Evolutionary conservation across 2,888 invertebrate species (phyloP), one percentile per base, ranked within the genome.

Genomic region (Lasioglossum villosulum): DNA sequence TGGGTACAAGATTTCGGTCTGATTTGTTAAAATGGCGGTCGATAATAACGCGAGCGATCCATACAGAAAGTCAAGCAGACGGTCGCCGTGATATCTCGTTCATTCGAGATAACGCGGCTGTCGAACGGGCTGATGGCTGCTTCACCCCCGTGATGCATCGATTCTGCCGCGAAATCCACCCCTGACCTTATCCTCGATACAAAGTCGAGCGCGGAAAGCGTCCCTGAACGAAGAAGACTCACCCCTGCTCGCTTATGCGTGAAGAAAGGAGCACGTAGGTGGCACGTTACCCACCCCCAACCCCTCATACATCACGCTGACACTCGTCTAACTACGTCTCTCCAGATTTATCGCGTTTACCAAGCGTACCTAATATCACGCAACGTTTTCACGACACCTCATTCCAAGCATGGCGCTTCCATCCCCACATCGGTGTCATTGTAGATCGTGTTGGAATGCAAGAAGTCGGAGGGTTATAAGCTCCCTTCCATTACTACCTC

Each of bases 341-440:
- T 86, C 89, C 91, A 92, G 93, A 94, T 94, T 94, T 94, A 94
- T 94, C 93, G 93, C 90, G 92, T 93, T 94, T 93, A 92, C 92
- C 93, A 91, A 92, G 90, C 89, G 87, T 86, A 86, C 86, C 86
- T 90, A 92, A 93, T 93, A 93, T 93, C 91, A 91, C 88, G 89
- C 89, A 87, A 91, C 90, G 88, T 91, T 90, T 91, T 86, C 87
- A 79, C 83, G 80, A 80, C 66, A 83, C 88, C 74, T 80, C 75
- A 66, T 86, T 86, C 79, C 52, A 85, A 81, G 80, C 71, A 78
- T 63, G 70, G 75, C 87, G 73, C 76, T 75, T 30, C 73, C 71
- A 56, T 75, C 79, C 83, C 77, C 45, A 12, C 19, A 12, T 12
- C 80, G 63, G 66, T 83, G 89, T 85, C 83, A 81, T 84, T 82